A percentile compares a stretch with the other conserved stretches of the same genome.
phyloP scores from a whole-genome alignment of 2,113 vertebrate species.

The Sphaerodactylus townsendi region DNA sequence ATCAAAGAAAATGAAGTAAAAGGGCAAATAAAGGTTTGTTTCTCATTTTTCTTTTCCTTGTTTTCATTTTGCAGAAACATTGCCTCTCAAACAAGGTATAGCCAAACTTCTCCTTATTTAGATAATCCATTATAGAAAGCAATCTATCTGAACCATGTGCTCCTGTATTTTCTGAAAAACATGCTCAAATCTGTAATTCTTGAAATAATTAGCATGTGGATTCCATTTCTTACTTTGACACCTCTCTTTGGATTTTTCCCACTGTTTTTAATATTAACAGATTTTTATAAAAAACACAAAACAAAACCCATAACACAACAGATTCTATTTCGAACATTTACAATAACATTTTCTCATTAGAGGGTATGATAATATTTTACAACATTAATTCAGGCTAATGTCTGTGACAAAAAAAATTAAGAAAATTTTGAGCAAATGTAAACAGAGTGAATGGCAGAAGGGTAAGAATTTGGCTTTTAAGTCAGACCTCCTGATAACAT shows the following conservation, averaged over 20 bases:
- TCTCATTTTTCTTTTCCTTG: neutral
- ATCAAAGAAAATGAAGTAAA: conserved; percentile 11
- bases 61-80: conserved; percentile 16
- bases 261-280: conserved; percentile 4
- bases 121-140: neutral
- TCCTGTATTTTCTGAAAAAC: conserved; percentile 9
- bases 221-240: neutral
- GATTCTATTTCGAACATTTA: conserved; percentile 10
- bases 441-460: neutral
- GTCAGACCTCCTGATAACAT: neutral
- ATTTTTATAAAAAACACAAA: neutral
- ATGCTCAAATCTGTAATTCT: neutral
- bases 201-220: neutral
- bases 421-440: neutral
- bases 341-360: conserved; percentile 2
- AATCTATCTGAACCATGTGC: neutral
- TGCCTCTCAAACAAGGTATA: conserved; percentile 10
- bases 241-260: neutral
- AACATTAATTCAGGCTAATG: neutral
- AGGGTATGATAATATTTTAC: conserved; percentile 12
- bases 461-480: neutral
- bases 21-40: conserved; percentile 1
- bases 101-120: neutral
- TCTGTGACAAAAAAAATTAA: neutral
- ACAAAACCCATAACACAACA: neutral